phyloP scores from a whole-genome alignment of 2,113 vertebrate species.

The human (Homo sapiens) region DNA sequence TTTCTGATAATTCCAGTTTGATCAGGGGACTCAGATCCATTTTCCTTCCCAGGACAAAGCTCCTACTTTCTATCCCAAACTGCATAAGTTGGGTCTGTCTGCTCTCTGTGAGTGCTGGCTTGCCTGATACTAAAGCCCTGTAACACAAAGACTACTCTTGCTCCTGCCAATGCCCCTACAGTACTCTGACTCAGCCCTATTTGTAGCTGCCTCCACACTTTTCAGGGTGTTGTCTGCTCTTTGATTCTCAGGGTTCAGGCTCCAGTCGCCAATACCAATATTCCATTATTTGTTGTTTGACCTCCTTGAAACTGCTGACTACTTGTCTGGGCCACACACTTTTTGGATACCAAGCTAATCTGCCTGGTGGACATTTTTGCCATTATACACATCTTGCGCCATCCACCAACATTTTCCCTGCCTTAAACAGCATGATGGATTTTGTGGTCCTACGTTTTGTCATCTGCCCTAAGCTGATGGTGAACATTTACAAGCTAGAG shows the following conservation, averaged over 20 bases:
- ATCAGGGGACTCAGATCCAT: background rate
- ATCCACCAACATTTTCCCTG: background rate
- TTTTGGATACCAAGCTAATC: background rate
- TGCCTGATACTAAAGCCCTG: background rate
- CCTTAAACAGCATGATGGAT: background rate
- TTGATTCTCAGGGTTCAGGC: background rate
- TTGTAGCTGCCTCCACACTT: background rate
- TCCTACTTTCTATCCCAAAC: background rate
- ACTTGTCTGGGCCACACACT: background rate
- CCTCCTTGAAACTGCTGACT: background rate
- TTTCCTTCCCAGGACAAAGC: background rate
- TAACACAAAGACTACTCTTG: background rate
- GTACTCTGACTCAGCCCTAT: background rate
- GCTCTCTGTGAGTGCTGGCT: background rate
- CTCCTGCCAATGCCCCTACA: background rate
- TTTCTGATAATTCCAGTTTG: background rate
- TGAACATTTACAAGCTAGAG: background rate
- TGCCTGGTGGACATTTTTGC: background rate
- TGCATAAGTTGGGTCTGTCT: background rate
- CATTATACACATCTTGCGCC: background rate
- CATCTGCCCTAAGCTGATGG: background rate
- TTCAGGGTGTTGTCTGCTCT: background rate
- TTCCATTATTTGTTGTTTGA: background rate
- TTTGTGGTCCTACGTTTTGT: background rate
- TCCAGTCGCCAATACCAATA: background rate